Evolutionary conservation across 1,140 invertebrate species (phyloP).

Genomic region (Leptestheria dahalacensis): DNA sequence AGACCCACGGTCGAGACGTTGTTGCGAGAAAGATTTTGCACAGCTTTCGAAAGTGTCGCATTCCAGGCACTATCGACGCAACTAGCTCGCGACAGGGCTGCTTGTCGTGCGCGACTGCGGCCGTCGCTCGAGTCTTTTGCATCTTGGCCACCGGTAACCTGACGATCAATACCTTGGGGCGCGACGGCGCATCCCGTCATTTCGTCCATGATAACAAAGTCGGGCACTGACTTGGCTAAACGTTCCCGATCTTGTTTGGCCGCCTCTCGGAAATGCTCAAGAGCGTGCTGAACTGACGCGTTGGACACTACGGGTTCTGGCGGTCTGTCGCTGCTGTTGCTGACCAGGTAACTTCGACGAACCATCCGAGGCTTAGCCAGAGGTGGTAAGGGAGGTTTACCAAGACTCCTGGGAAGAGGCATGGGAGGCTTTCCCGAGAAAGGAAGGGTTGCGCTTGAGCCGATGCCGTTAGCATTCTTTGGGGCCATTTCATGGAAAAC

Average conservation of each 20-base stretch:
- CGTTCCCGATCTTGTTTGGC: conserved; percentile 22
- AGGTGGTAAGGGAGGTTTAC: conserved; percentile 11
- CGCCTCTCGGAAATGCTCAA: conserved; percentile 19
- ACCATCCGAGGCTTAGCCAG: conserved; percentile 9
- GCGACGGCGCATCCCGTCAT: conserved; percentile 13
- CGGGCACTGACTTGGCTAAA: conserved; percentile 21
- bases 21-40: conserved; percentile 20
- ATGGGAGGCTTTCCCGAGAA: conserved; percentile 3
- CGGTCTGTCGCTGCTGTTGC: not conserved
- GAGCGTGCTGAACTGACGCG: conserved; percentile 18
- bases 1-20: conserved; percentile 22
- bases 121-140: not conserved
- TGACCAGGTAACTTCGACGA: conserved; percentile 8
- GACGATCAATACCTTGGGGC: conserved; percentile 11
- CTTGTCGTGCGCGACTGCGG: conserved; percentile 13
- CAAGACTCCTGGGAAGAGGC: conserved; percentile 4
- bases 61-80: conserved; percentile 25
- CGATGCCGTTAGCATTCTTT: not conserved
- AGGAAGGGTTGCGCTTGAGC: not conserved
- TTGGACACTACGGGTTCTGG: conserved; percentile 4
- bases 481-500: not conserved
- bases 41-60: conserved; percentile 16
- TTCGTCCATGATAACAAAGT: conserved; percentile 20
- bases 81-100: conserved; percentile 11
- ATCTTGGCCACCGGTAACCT: not conserved